Percentiles rank a stretch among this genome's conserved stretches.
These are phyloP conservation scores for Platycnemis pennipes DNA, from an alignment of 2,888 invertebrate species.

Conservation along the genomic window DNA sequence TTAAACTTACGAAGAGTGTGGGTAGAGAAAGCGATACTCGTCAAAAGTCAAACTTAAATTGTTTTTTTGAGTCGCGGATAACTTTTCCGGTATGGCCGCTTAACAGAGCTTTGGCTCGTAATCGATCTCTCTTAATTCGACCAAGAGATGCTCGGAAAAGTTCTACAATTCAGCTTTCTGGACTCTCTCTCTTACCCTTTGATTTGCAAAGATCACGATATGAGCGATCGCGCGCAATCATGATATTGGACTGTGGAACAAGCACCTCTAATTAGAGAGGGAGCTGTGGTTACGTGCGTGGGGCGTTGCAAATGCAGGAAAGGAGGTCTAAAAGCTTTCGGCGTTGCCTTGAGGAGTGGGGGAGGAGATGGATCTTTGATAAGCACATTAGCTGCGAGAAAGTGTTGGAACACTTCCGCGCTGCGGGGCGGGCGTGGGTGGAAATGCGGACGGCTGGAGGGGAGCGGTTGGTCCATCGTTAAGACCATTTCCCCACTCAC, in stretches of 20 bases:
- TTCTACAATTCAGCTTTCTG: not conserved
- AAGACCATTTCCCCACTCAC: too few relatives aligned
- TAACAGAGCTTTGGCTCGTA: too few relatives aligned
- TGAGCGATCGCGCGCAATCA: not conserved
- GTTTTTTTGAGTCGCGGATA: too few relatives aligned
- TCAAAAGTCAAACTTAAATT: too few relatives aligned
- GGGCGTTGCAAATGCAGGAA: not conserved
- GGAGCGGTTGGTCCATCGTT: not conserved
- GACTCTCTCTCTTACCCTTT: not conserved
- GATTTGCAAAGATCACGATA: not conserved
- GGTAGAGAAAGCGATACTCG: too few relatives aligned
- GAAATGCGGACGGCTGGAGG: not conserved
- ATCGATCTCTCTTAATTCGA: too few relatives aligned
- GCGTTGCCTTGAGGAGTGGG: not conserved
- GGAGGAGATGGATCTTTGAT: conserved; percentile 2
- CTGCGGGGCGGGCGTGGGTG: not conserved
- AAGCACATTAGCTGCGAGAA: conserved; percentile 1
- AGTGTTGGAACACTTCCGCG: not conserved
- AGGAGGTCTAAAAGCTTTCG: not conserved
- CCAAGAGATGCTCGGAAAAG: not conserved
- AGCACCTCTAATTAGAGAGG: not conserved
- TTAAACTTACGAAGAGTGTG: too few relatives aligned
- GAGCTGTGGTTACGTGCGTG: not conserved
- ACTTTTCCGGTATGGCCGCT: too few relatives aligned
- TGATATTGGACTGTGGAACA: not conserved